Percentiles rank a stretch among this genome's conserved stretches.
Evolutionary conservation across 2,797 vertebrate genomes (phyloP).

Genomic region (Amazonetta brasiliensis): DNA sequence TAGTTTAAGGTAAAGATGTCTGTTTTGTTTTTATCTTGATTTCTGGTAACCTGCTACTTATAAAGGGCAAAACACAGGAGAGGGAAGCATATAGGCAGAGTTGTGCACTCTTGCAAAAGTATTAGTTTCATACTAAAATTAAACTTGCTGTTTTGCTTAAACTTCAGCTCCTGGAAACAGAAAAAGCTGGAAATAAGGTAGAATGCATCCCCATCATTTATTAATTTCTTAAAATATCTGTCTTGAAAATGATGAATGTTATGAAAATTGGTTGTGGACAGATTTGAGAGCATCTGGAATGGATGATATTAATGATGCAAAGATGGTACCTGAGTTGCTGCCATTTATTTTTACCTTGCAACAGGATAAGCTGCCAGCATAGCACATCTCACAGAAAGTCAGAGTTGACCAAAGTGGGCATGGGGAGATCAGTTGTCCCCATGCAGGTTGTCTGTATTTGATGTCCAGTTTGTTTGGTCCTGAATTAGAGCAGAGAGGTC

Average conservation of each 20-base stretch:
- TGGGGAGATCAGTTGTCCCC: accelerated
- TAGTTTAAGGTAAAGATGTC: background rate
- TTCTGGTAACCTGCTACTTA: background rate
- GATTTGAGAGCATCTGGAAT: background rate
- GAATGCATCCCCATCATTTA: background rate
- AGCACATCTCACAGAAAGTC: background rate
- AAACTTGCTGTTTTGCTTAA: background rate
- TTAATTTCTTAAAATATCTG: background rate
- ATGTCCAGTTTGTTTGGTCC: background rate
- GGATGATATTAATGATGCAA: background rate
- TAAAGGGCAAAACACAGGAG: background rate
- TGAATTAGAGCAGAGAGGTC: background rate
- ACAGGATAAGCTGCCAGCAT: background rate
- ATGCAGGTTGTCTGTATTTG: accelerated
- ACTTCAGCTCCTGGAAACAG: background rate
- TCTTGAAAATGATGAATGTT: background rate
- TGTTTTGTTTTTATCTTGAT: background rate
- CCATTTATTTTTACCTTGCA: background rate
- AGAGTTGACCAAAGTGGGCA: background rate
- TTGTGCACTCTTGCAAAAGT: background rate
- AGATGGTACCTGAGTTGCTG: background rate
- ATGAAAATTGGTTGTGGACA: background rate
- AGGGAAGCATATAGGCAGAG: background rate
- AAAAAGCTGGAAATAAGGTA: background rate
- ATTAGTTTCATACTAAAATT: background rate